Evolutionary conservation across 2,113 vertebrate genomes (phyloP), one percentile per base, ranked within the genome.

Genomic region (Riparia riparia): DNA sequence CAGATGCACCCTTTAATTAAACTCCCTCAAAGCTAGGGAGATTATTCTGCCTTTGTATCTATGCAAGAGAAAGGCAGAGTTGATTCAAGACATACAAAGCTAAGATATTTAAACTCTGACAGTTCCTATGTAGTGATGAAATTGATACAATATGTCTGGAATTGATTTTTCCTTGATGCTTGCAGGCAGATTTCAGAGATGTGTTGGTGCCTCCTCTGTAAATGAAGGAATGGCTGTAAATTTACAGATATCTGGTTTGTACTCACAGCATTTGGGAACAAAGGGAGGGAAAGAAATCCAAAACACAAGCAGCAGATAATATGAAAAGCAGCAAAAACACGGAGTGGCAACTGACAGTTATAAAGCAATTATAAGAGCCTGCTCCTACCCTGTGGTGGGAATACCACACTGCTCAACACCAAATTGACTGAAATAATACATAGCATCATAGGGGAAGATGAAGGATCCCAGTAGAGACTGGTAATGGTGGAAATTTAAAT

Each of bases 101-200:
- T 58, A 60, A 82, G 73, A 86, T 50, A 73, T 45, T 81, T 88
- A 72, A 92, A 49, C 45, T 57, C 63, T 89, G 53, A 63, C 64
- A 77, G 63, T 61, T 87, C 65, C 76, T 92, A 66, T 41, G 10
- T 39, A 69, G 50, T 61, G 50, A 42, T 92, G 90, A 95, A 93
- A 89, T 76, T 69, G 88, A 95, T 91, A 89, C 51, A 69, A 7
- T 74, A 34, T 39, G 28, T 86, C 84, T 96, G 94, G 76, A 92
- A 94, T 51, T 90, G 73, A 86, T 96, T 96, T 95, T 95, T 85
- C 53, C 32, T 77, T 79, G 53, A 58, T 86, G 49, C 45, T 89
- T 84, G 86, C 69, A 93, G 82, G 42, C 51, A 79, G n/a, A 42
- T 57, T 28, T 86, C 31, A 86, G 86, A 66, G 60, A 90, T 83